Evolutionary conservation across 2,113 vertebrate species (phyloP).

Genomic region (Macquaria ambigua): DNA sequence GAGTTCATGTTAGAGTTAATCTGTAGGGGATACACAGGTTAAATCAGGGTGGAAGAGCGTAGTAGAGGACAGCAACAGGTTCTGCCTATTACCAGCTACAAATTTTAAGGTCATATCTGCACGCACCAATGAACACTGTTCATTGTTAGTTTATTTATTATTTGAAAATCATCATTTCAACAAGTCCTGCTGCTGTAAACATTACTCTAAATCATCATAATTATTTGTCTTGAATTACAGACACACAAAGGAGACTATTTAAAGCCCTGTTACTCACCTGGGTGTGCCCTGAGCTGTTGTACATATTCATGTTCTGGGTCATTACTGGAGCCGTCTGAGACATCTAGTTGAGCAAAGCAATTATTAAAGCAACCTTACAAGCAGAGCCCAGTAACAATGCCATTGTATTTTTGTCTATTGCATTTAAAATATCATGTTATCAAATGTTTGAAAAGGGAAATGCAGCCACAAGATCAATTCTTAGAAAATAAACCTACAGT

Average conservation of each 20-base stretch:
- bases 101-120: background rate
- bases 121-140: background rate
- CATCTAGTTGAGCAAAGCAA: constrained; percentile 18
- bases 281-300: background rate
- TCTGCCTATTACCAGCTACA: background rate
- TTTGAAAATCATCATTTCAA: background rate
- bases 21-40: background rate
- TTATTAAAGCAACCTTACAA: background rate
- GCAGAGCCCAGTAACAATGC: background rate
- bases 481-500: background rate
- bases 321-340: background rate
- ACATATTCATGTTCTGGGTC: rapidly evolving
- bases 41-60: background rate
- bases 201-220: background rate
- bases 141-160: background rate
- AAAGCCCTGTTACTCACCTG: constrained; percentile 30
- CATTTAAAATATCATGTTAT: background rate
- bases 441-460: background rate
- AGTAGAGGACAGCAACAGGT: background rate
- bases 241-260: background rate
- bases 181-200: background rate
- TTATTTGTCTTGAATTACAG: background rate
- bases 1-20: background rate
- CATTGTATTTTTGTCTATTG: background rate
- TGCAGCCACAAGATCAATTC: background rate